A percentile compares a stretch with the other conserved stretches of the same genome.
Conservation (phyloP, 1,140 invertebrate species). For the Dryas iulia region DNA sequence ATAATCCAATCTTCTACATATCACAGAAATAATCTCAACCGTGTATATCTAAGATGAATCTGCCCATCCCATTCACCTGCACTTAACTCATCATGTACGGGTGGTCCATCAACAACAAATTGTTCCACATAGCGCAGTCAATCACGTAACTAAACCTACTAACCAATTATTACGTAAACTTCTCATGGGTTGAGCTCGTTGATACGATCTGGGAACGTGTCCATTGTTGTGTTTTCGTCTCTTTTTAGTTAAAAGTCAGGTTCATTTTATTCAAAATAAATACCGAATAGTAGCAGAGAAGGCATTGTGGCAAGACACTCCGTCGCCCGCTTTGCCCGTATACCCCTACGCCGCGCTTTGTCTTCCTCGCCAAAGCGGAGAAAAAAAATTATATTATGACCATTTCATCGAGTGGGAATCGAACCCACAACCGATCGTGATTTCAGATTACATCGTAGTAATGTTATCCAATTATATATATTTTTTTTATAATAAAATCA, state of each 20-base stretch:
- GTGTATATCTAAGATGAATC: not conserved
- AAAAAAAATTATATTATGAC: no score
- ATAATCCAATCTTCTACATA: not conserved
- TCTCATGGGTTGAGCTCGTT: conserved; percentile 16
- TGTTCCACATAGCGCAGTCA: conserved; percentile 29
- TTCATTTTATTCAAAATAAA: no score
- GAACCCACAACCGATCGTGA: no score
- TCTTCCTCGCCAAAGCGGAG: no score
- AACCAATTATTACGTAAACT: conserved; percentile 20
- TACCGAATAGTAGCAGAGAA: no score
- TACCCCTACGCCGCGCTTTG: no score
- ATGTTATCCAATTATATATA: no score
- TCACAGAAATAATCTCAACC: not conserved
- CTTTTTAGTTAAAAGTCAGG: not conserved
- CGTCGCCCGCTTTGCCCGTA: no score
- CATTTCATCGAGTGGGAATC: no score
- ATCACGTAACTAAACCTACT: conserved; percentile 42
- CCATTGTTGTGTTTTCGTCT: not conserved
- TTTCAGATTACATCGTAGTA: no score
- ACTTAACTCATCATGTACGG: not conserved
- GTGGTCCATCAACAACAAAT: conserved; percentile 34
- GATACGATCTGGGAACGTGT: conserved; percentile 11
- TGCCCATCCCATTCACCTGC: not conserved
- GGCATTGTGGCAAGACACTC: no score
- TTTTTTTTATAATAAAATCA: no score